phyloP scores from a whole-genome alignment of 2,888 invertebrate genomes.

The Dryadula phaetusa region DNA sequence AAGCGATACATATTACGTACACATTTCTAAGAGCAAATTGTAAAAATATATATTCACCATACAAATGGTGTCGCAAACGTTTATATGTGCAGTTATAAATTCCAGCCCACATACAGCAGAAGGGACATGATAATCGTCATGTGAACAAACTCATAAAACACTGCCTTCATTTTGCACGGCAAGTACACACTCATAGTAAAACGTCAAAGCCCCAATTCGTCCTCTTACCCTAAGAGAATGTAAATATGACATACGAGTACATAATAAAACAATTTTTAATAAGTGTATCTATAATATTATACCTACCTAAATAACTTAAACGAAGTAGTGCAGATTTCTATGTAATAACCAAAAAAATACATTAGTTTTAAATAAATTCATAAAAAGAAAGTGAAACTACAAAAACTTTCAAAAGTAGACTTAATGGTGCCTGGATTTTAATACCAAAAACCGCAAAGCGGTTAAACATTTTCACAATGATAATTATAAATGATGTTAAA shows the following conservation, averaged over 20 bases:
- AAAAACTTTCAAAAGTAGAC: conserved; percentile 12
- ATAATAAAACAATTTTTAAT: neutral
- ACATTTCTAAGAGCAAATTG: neutral
- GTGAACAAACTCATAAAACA: conserved; percentile 34
- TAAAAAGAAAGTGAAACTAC: conserved; percentile 11
- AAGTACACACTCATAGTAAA: conserved; percentile 21
- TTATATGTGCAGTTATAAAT: conserved; percentile 14
- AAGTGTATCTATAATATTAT: too few species aligned
- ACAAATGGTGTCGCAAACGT: neutral
- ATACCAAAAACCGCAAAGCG: conserved; percentile 9
- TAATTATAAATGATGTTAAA: neutral
- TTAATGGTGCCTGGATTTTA: conserved; percentile 13
- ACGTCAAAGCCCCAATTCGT: neutral
- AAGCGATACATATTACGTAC: too few species aligned
- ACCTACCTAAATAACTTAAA: neutral
- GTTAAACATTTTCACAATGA: neutral
- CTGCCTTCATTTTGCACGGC: conserved; percentile 24
- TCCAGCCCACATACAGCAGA: conserved; percentile 26
- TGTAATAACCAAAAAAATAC: neutral
- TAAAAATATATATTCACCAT: neutral
- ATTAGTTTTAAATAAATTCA: neutral
- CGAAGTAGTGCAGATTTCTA: too few species aligned
- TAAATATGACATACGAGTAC: neutral
- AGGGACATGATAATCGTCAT: conserved; percentile 22
- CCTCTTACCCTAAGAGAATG: neutral